Evolutionary conservation across 2,113 vertebrate species (phyloP).

Genomic region (Serinus canaria): DNA sequence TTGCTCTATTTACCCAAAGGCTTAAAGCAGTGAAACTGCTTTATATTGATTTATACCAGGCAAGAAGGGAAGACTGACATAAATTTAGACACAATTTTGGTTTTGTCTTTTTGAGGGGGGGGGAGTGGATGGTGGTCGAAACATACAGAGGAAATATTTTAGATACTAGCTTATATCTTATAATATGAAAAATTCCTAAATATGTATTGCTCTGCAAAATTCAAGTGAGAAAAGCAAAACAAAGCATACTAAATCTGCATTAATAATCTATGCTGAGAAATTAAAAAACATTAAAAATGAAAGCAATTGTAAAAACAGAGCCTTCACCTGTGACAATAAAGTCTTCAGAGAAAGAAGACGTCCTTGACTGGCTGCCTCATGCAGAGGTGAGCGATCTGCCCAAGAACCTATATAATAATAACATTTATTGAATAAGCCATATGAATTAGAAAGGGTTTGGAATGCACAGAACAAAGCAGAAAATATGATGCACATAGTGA

Average conservation of each 20-base stretch:
- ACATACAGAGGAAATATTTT: not conserved
- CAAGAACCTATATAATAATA: constrained; percentile 83
- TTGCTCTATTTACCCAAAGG: not conserved
- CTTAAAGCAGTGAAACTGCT: not conserved
- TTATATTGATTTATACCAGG: not conserved
- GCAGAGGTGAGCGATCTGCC: constrained; percentile 92
- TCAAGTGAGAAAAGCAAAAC: not conserved
- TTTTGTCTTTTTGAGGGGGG: no score
- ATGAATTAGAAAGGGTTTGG: not conserved
- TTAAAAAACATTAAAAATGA: not conserved
- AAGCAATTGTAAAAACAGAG: constrained; percentile 9
- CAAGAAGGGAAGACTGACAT: not conserved
- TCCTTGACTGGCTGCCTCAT: constrained; percentile 93
- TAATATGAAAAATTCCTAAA: not conserved
- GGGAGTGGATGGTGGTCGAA: not conserved
- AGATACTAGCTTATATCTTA: not conserved
- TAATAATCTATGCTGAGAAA: not conserved
- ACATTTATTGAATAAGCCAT: constrained; percentile 19
- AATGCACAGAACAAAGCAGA: constrained; percentile 8
- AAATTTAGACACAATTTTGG: not conserved
- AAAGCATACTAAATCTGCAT: not conserved
- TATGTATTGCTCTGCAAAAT: not conserved
- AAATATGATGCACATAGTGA: not conserved
- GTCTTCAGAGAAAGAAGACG: constrained; percentile 90
- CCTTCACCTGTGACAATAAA: constrained; percentile 87